Evolutionary conservation across 1,140 invertebrate species (phyloP).

Genomic region (Philaenus spumarius): DNA sequence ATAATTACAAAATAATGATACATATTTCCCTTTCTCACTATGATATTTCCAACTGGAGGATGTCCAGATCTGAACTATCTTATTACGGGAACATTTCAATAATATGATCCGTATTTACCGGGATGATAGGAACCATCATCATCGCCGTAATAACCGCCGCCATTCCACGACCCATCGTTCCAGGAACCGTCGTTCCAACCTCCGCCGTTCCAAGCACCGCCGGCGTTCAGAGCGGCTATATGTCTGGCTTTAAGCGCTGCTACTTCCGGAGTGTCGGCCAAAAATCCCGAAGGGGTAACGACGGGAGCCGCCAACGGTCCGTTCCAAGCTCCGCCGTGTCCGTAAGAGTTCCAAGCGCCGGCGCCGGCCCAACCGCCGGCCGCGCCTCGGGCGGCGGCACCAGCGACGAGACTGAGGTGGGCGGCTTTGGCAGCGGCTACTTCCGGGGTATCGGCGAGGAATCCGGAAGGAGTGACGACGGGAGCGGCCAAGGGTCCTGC

Average conservation of each 20-base stretch:
- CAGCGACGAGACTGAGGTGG: constrained; percentile 43
- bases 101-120: too few relatives aligned
- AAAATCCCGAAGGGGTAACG: constrained; percentile 51
- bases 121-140: too few relatives aligned
- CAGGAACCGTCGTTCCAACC: neutral
- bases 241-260: constrained; percentile 50
- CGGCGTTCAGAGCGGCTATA: constrained; percentile 38
- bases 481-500: too few relatives aligned
- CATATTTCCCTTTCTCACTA: too few relatives aligned
- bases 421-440: too few relatives aligned
- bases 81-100: too few relatives aligned
- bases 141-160: constrained; percentile 37
- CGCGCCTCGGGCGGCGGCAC: constrained; percentile 36
- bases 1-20: too few relatives aligned
- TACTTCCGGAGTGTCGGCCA: constrained; percentile 53
- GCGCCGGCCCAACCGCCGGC: constrained; percentile 13
- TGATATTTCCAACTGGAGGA: too few relatives aligned
- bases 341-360: constrained; percentile 17
- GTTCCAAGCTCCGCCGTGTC: constrained; percentile 22
- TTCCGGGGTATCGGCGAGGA: too few relatives aligned
- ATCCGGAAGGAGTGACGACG: too few relatives aligned
- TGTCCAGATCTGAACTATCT: too few relatives aligned
- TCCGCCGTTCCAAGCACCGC: neutral
- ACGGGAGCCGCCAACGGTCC: too few relatives aligned
- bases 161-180: constrained; percentile 26